Base-by-base conservation (phyloP, 2,113 vertebrate genomes). In the Centropus bengalensis region DNA sequence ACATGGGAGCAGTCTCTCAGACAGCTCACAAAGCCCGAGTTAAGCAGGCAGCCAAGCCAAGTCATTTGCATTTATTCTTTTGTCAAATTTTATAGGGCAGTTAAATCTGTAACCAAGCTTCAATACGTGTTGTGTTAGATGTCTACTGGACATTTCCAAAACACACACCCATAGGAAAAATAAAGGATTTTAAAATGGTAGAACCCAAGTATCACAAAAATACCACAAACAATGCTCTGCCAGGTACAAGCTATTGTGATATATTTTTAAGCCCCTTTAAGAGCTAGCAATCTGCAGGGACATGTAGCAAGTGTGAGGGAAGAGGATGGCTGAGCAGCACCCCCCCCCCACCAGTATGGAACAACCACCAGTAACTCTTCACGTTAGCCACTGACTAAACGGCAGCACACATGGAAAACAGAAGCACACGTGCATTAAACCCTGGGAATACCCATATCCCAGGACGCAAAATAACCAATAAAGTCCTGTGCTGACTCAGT, bases 311-410 rank as follows among this genome's bases (percentile, higher is more conserved):
- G 16, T 56, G 24, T 2, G 26, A 66, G 30, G 27, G 21, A 12
- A 14, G 6, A 4, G 12, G 30, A 5, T 21, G 22, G n/a, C 36
- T 64, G 56, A 56, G 42, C 42, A 60, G 21, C 32, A 63, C 38
- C 20, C 9, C 47, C 66, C 8, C 38, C 21, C 8, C 12, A n/a
- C 8, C 12, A n/a, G 30, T 0, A 0, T 59, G 40, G n/a, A 17
- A 54, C 23, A 30, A 14, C 3, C 9, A 12, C 51, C 51, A 52
- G 27, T 36, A 68, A 47, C 26, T 47, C 42, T 33, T 62, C n/a
- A 4, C 19, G 4, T 14, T 24, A 54, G 30, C 8, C 8, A 12
- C 52, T 32, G 36, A 5, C 40, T 22, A 49, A 49, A 45, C 16
- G 18, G 45, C 45, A 45, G 45, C 33, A 18, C 22, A 5, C 2